Conservation (phyloP, 1,140 invertebrate genomes). For the Drosophila micromelanica region DNA sequence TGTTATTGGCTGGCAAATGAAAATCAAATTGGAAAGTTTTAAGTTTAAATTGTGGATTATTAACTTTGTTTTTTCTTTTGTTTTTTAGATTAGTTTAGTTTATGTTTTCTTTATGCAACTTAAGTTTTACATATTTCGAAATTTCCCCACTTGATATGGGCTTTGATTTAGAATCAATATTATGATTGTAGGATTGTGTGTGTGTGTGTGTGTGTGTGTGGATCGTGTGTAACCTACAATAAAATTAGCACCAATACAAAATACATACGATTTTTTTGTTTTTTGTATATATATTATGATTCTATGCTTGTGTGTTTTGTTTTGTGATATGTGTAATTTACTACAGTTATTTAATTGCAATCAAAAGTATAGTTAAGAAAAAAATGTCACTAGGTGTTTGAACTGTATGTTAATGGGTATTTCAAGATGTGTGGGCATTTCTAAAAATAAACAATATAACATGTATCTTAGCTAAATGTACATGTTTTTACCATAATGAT, state of each 20-base stretch:
- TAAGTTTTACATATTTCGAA: neutral
- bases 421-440: neutral
- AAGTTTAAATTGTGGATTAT: neutral
- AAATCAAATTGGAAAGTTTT: neutral
- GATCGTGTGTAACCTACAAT: constrained; percentile 59
- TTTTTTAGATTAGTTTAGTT: neutral
- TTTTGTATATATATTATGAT: constrained; percentile 9
- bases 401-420: constrained; percentile 7
- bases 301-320: constrained; percentile 12
- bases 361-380: neutral
- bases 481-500: neutral
- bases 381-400: constrained; percentile 10
- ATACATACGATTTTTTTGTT: constrained; percentile 52
- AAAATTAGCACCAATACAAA: constrained; percentile 79
- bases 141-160: constrained; percentile 48
- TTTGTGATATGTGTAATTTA: constrained; percentile 68
- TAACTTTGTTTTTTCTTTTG: neutral
- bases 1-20: constrained; percentile 9
- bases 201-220: constrained; percentile 12
- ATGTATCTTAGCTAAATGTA: neutral
- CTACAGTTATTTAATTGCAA: constrained; percentile 49
- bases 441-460: too few relatives aligned
- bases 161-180: constrained; percentile 51
- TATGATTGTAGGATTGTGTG: neutral
- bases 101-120: neutral